Percentiles rank a stretch among this genome's conserved stretches.
phyloP scores from a whole-genome alignment of 1,140 invertebrate genomes.

The Bombus terrestris region DNA sequence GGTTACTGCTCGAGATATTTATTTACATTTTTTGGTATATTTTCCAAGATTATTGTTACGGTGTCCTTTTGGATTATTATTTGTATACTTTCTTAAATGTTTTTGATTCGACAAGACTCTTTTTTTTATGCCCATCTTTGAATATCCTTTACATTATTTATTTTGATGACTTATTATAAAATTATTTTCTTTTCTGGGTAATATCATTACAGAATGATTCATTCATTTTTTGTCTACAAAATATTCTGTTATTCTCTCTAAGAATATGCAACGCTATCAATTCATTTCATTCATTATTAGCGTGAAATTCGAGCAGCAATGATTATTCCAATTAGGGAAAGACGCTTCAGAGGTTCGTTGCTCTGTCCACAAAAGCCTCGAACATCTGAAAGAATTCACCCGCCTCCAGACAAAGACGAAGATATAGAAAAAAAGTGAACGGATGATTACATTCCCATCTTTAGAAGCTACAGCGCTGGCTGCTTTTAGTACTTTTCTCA shows the following conservation, averaged over 20 bases:
- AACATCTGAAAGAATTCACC: slow-evolving; percentile 1
- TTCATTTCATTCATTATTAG: neutral
- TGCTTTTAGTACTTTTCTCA: neutral
- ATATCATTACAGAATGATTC: too few species aligned
- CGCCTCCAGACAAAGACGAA: too few species aligned
- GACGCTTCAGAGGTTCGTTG: neutral
- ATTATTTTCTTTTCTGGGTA: neutral
- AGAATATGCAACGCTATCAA: too few species aligned
- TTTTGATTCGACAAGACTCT: too few species aligned
- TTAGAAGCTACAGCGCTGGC: neutral
- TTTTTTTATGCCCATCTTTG: too few species aligned
- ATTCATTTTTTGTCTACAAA: too few species aligned
- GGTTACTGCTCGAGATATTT: too few species aligned
- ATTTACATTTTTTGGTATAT: too few species aligned
- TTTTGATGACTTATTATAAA: neutral
- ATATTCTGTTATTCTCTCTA: neutral
- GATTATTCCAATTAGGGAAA: neutral
- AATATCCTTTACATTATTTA: too few species aligned
- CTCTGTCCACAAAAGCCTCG: neutral
- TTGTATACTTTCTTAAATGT: too few species aligned
- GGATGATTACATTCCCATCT: slow-evolving; percentile 4
- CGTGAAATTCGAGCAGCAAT: neutral
- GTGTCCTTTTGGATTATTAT: too few species aligned
- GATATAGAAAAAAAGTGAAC: neutral
- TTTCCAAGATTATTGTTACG: too few species aligned